Conservation (phyloP, 2,113 vertebrate species). For the Colinus virginianus region DNA sequence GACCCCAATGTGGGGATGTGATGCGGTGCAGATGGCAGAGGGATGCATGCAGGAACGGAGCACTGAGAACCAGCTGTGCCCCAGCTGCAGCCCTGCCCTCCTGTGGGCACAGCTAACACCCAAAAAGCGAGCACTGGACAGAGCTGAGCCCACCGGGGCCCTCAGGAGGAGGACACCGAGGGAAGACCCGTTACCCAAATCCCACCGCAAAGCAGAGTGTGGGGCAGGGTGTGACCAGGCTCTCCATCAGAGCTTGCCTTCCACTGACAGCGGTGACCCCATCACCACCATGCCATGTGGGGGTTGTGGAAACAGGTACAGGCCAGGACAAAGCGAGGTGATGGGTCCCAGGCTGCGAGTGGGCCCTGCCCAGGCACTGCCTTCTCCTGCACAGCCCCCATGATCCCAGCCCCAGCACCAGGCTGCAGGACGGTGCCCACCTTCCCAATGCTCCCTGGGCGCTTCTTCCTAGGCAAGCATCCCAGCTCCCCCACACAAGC, state of each 20-base stretch:
- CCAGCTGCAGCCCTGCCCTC: neutral
- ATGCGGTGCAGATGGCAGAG: accelerated
- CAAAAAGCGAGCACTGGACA: neutral
- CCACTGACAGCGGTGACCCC: slow-evolving; percentile 41
- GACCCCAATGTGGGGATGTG: accelerated
- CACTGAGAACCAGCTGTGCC: neutral
- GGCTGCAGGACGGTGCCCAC: neutral
- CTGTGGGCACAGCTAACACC: no score
- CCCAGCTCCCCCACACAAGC: neutral
- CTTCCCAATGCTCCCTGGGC: neutral
- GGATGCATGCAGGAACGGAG: neutral
- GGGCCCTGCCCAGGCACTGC: neutral
- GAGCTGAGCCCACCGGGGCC: neutral
- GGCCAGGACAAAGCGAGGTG: neutral
- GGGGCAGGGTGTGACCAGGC: slow-evolving; percentile 14
- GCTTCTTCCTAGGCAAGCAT: neutral
- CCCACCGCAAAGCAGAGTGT: neutral
- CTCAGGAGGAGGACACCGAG: neutral
- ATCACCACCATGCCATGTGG: neutral
- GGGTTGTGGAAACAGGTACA: neutral
- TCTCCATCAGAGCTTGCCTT: slow-evolving; percentile 42
- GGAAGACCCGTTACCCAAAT: slow-evolving; percentile 25
- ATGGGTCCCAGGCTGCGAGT: slow-evolving; percentile 28
- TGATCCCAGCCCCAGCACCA: neutral
- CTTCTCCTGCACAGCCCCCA: neutral